Conservation (phyloP, 1,140 invertebrate genomes). For the Acyrthosiphon pisum region DNA sequence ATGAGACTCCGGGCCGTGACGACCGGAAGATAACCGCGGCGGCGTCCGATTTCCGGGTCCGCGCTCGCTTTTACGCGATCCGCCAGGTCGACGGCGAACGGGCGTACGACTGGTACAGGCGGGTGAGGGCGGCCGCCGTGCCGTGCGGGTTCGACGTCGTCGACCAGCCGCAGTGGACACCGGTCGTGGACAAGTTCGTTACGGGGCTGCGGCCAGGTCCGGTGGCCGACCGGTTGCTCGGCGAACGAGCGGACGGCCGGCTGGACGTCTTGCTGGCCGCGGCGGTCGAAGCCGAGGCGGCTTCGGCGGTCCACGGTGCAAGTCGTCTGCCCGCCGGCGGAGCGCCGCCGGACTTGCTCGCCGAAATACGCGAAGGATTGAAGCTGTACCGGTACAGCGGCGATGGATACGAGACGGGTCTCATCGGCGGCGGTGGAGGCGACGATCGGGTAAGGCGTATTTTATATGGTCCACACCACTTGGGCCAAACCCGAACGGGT, state of each 20-base stretch:
- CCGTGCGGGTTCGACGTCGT: background rate
- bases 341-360: background rate
- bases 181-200: slow-evolving; percentile 3
- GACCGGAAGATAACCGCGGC: background rate
- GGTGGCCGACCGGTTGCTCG: background rate
- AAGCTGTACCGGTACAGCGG: background rate
- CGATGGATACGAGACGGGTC: background rate
- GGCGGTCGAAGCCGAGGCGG: background rate
- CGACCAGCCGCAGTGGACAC: background rate
- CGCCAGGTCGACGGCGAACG: background rate
- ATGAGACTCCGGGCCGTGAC: background rate
- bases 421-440: background rate
- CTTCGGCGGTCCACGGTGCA: background rate
- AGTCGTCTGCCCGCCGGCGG: background rate
- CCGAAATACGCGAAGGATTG: background rate
- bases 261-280: background rate
- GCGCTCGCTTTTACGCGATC: slow-evolving; percentile 20
- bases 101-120: slow-evolving; percentile 30
- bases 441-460: background rate
- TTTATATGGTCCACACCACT: too few relatives aligned
- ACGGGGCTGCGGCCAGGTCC: slow-evolving; percentile 34
- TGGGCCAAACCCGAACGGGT: too few relatives aligned
- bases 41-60: background rate
- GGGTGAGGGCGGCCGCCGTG: background rate
- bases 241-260: background rate